Conservation (phyloP, 2,888 invertebrate species). For the Drosophila subquinaria region DNA sequence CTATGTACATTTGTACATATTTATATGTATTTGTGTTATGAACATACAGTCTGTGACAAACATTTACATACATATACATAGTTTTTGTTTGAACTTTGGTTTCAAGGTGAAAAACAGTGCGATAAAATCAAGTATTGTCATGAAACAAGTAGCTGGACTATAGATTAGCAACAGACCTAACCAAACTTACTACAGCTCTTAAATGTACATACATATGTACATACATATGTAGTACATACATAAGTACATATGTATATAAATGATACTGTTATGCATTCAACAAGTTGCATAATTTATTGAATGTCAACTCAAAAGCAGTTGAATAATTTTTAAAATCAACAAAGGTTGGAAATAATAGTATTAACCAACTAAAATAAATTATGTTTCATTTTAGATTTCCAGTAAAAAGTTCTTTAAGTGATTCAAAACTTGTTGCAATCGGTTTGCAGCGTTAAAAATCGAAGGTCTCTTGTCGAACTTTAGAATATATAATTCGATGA, state of each 20-base stretch:
- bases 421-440: too few relatives aligned
- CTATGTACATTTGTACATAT: not conserved
- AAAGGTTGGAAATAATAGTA: not conserved
- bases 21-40: slow-evolving; percentile 4
- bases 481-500: too few relatives aligned
- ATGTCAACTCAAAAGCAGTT: not conserved
- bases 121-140: slow-evolving; percentile 57
- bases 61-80: slow-evolving; percentile 8
- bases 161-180: slow-evolving; percentile 42
- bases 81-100: slow-evolving; percentile 66
- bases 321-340: not conserved
- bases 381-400: too few relatives aligned
- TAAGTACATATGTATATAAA: not conserved
- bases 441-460: too few relatives aligned
- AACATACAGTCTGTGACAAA: slow-evolving; percentile 18
- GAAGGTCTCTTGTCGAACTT: too few relatives aligned
- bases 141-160: slow-evolving; percentile 23
- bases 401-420: too few relatives aligned
- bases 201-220: too few relatives aligned
- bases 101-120: slow-evolving; percentile 61
- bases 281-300: slow-evolving; percentile 29
- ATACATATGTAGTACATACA: not conserved
- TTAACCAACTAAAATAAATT: not conserved
- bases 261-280: slow-evolving; percentile 17
- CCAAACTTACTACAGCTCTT: slow-evolving; percentile 19